Evolutionary conservation across 2,888 invertebrate genomes (phyloP), one percentile per base, ranked within the genome.

Genomic region (Syrphus vitripennis): DNA sequence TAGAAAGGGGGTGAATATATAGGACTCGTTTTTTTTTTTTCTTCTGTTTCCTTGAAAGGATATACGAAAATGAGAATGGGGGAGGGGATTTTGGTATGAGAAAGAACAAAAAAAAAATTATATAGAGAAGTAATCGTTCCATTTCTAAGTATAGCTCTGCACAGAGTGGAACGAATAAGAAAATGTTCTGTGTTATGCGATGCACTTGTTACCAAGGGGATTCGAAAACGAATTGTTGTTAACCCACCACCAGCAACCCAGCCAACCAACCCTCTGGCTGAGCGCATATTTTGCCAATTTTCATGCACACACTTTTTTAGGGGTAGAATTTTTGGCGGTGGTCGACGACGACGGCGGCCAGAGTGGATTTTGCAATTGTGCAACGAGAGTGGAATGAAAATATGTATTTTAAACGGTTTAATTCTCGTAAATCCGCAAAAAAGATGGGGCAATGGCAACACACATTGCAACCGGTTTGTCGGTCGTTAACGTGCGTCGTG

Each of bases 191-290:
- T 82, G 82, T 86, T 74, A 65, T 82, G 82, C 72, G 77, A 82
- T 86, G 86, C 86, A 78, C 70, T 86, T 77, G 86, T 86, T 86
- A 86, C 86, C 82, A 82, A 82, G 82, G 86, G 77, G 86, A 86
- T 57, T 74, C 42, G 50, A 76, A 80, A 71, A 71, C 26, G 63
- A 75, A 71, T 31, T 34, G 12, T 77, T 61, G 70, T 59, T 76
- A 74, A 74, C 77, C 61, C 26, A 50, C 24, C 29, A 50, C 40
- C 72, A 24, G n/a, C 29, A 16, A 21, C 63, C 6, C 50, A 26
- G 29, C 5, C 26, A 3, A 5, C 7, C 6, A 1, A 14, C 26
- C 12, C 24, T 4, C 45, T 7, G 1, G 4, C 21, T 1, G 4
- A 19, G n/a, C n/a, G n/a, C n/a, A n/a, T n/a, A n/a, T n/a, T n/a